Percentiles rank a stretch among this genome's conserved stretches.
phyloP scores from a whole-genome alignment of 2,888 invertebrate species.

The Polydrusus cervinus region DNA sequence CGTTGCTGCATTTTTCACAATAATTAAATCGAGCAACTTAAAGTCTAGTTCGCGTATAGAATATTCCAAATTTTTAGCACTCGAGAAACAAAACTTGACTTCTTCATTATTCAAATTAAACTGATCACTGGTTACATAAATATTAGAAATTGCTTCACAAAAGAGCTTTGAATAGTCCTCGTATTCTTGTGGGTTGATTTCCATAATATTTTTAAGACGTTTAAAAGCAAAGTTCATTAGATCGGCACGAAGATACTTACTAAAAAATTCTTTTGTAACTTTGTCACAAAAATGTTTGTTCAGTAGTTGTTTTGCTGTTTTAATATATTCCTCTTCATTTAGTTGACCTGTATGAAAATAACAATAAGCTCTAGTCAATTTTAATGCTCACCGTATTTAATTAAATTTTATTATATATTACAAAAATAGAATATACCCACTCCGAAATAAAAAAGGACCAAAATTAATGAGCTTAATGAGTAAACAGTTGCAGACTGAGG shows the following conservation, averaged over 20 bases:
- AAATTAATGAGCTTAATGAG: too few relatives aligned
- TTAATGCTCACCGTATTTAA: too few relatives aligned
- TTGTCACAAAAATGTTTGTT: slow-evolving; percentile 12
- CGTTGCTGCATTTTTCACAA: neutral
- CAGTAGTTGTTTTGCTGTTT: neutral
- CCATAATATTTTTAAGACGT: neutral
- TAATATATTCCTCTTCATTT: neutral
- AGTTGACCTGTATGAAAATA: neutral
- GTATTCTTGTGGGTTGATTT: neutral
- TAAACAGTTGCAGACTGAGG: too few relatives aligned
- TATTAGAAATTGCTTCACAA: neutral
- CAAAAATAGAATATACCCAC: too few relatives aligned
- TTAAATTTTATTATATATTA: too few relatives aligned
- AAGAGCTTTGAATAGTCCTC: neutral
- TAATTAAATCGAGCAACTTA: too few relatives aligned
- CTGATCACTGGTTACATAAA: neutral
- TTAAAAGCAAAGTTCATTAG: neutral
- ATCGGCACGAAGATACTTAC: neutral
- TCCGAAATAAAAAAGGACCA: too few relatives aligned
- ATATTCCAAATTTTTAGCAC: neutral
- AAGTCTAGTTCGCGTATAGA: neutral
- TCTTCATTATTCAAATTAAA: slow-evolving; percentile 4
- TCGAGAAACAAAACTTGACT: slow-evolving; percentile 7
- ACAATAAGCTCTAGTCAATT: too few relatives aligned
- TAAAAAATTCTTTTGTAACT: neutral